Conservation (phyloP, 2,113 vertebrate species). For the Seriola rivoliana region DNA sequence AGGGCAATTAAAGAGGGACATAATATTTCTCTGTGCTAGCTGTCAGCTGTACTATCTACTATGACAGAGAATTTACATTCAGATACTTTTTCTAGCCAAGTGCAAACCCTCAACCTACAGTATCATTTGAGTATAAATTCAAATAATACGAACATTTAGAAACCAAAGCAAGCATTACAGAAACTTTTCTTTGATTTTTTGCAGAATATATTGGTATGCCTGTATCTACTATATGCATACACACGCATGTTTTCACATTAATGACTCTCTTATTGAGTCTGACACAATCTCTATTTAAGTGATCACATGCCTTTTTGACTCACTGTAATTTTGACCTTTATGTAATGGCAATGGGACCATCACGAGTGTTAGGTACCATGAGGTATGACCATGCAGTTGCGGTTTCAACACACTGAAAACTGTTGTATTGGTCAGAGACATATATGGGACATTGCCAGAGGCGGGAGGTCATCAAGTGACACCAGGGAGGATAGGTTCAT, state of each 20-base stretch:
- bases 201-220: not conserved
- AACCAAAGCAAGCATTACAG: constrained; percentile 12
- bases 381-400: not conserved
- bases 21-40: constrained; percentile 6
- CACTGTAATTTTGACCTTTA: constrained; percentile 6
- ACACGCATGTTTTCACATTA: not conserved
- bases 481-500: not conserved
- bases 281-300: not conserved
- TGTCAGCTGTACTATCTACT: constrained; percentile 46
- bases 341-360: not conserved
- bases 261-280: not conserved
- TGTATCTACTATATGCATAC: not conserved
- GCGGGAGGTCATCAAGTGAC: not conserved
- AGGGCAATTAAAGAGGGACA: constrained; percentile 15
- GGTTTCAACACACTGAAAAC: not conserved
- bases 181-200: not conserved
- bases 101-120: not conserved
- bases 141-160: constrained; percentile 16
- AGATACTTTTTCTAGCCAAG: constrained; percentile 31
- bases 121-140: not conserved
- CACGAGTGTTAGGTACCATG: not conserved
- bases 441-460: not conserved
- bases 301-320: constrained; percentile 1
- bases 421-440: not conserved
- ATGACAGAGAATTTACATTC: constrained; percentile 53